Conservation (phyloP, 2,113 vertebrate genomes). For the Cryptomyrus ogoouensis region DNA sequence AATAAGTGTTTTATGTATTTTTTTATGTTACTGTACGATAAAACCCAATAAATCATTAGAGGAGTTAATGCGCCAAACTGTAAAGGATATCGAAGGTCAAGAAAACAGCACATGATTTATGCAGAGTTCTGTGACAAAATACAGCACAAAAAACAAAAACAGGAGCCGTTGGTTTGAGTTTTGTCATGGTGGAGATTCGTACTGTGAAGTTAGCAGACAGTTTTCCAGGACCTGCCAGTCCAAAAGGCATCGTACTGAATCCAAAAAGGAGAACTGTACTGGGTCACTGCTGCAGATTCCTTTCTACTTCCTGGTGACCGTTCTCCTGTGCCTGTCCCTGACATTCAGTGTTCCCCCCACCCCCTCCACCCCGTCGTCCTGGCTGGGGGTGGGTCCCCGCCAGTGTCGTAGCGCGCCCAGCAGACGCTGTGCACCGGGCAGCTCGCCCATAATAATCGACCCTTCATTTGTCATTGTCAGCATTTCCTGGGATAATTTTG, state of each 20-base stretch:
- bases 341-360: conserved; percentile 54
- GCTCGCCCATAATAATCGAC: conserved; percentile 72
- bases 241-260: background rate
- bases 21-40: background rate
- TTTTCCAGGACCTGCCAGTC: background rate
- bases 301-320: background rate
- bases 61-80: background rate
- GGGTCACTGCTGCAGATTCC: background rate
- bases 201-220: background rate
- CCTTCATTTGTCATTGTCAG: conserved; percentile 74
- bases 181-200: background rate
- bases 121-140: background rate
- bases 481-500: conserved; percentile 68
- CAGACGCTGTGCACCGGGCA: conserved; percentile 67
- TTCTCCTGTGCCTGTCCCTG: conserved; percentile 32
- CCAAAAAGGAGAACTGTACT: background rate
- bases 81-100: background rate
- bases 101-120: background rate
- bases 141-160: background rate
- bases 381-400: conserved; percentile 64
- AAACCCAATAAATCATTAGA: background rate
- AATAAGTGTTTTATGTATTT: conserved; percentile 3
- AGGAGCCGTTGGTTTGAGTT: background rate
- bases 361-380: conserved; percentile 21
- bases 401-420: conserved; percentile 65